A percentile compares a stretch with the other conserved stretches of the same genome.
These are phyloP conservation scores for Sesamia inferens DNA, from an alignment of 2,888 invertebrate genomes.

Conservation along the genomic window DNA sequence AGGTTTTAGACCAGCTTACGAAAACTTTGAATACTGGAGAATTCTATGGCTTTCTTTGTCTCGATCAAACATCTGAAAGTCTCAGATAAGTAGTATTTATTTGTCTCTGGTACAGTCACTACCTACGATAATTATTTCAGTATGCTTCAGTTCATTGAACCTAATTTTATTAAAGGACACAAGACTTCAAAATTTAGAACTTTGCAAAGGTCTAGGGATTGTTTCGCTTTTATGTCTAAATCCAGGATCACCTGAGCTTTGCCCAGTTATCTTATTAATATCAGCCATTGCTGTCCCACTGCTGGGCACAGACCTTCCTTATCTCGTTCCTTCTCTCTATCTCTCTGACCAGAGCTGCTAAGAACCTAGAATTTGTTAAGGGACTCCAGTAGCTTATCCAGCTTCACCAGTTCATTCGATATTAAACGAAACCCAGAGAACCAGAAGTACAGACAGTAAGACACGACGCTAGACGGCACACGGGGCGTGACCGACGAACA, in stretches of 20 bases:
- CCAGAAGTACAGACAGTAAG: slow-evolving; percentile 66
- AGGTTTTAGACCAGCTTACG: too few species aligned
- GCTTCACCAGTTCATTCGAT: background rate
- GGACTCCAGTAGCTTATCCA: background rate
- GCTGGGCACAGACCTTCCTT: background rate
- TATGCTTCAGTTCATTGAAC: background rate
- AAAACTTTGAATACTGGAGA: background rate
- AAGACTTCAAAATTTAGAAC: background rate
- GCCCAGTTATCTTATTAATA: background rate
- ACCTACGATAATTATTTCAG: background rate
- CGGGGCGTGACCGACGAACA: slow-evolving; percentile 72
- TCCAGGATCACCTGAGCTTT: background rate
- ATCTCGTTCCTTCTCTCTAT: background rate
- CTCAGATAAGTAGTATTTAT: background rate
- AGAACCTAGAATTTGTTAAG: background rate
- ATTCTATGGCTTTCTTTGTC: background rate
- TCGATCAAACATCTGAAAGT: background rate
- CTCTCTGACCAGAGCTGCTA: too few species aligned
- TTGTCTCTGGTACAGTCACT: too few species aligned
- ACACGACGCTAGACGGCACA: slow-evolving; percentile 61
- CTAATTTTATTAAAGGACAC: background rate
- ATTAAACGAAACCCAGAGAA: slow-evolving; percentile 17
- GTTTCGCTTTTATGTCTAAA: background rate
- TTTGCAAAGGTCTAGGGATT: background rate
- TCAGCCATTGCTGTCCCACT: background rate